Evolutionary conservation across 2,113 vertebrate genomes (phyloP).

Genomic region (Cheirogaleus medius): DNA sequence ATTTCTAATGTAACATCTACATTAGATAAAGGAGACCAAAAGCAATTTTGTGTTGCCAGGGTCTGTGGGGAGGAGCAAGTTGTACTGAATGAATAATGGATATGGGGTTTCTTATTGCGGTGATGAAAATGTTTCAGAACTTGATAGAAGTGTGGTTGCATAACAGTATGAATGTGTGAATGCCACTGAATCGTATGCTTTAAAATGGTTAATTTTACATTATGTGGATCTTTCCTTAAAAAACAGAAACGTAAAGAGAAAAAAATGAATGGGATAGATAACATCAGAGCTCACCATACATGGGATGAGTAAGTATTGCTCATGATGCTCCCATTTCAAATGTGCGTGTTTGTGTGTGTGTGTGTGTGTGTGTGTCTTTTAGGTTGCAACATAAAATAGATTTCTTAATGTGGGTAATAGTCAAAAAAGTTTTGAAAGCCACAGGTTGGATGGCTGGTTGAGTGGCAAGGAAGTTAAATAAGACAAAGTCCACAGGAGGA

Average conservation of each 20-base stretch:
- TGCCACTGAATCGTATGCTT: background rate
- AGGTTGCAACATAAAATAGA: background rate
- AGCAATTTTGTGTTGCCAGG: background rate
- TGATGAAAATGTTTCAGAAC: background rate
- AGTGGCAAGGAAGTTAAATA: background rate
- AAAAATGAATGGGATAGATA: background rate
- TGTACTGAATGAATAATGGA: background rate
- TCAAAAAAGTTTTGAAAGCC: background rate
- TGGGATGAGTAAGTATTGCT: background rate
- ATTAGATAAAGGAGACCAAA: background rate
- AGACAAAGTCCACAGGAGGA: background rate
- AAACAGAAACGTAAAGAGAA: background rate
- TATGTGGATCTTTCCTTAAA: background rate
- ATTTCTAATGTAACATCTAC: background rate
- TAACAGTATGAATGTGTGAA: background rate
- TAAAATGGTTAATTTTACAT: background rate
- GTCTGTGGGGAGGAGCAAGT: background rate
- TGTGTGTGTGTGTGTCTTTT: background rate
- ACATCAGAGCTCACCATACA: background rate
- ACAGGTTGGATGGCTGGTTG: background rate
- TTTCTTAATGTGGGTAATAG: background rate
- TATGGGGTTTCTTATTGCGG: background rate
- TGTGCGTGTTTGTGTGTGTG: background rate
- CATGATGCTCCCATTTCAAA: background rate
- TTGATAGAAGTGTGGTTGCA: background rate